A percentile compares a stretch with the other conserved stretches of the same genome.
These are phyloP conservation scores for Amphipoea lucens DNA, from an alignment of 2,888 invertebrate genomes.

Conservation along the genomic window DNA sequence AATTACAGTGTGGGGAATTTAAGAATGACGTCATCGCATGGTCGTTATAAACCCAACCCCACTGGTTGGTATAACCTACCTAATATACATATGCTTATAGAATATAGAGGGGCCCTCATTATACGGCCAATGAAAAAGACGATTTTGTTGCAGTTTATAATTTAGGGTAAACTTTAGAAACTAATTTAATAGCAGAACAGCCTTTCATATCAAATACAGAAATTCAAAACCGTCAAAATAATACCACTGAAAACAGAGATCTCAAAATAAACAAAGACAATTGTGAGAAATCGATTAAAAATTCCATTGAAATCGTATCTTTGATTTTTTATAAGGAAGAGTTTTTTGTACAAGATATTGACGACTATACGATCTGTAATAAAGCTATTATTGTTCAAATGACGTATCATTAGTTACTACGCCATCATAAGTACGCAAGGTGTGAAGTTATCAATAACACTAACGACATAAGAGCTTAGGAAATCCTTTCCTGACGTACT, in stretches of 20 bases:
- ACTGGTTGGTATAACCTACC: conserved; percentile 14
- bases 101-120: conserved; percentile 3
- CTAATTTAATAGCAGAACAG: not conserved
- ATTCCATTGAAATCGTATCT: not conserved
- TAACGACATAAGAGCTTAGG: conserved; percentile 1
- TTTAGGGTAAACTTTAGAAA: not conserved
- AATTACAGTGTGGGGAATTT: conserved; percentile 59
- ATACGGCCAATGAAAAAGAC: conserved; percentile 8
- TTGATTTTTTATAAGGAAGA: not conserved
- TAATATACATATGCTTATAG: conserved; percentile 9
- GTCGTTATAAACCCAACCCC: conserved; percentile 49
- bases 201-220: not conserved
- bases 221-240: not conserved
- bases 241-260: not conserved
- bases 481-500: conserved; percentile 23
- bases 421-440: not conserved
- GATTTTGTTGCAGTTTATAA: not conserved
- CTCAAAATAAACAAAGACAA: not conserved
- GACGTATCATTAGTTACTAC: conserved; percentile 9
- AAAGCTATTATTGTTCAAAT: not conserved
- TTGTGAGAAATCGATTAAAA: not conserved
- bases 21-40: conserved; percentile 57
- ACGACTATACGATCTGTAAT: not conserved
- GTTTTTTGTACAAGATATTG: not conserved
- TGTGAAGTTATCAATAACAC: conserved; percentile 16